Evolutionary conservation across 2,113 vertebrate genomes (phyloP).

Genomic region (Gorsachius goisagi): DNA sequence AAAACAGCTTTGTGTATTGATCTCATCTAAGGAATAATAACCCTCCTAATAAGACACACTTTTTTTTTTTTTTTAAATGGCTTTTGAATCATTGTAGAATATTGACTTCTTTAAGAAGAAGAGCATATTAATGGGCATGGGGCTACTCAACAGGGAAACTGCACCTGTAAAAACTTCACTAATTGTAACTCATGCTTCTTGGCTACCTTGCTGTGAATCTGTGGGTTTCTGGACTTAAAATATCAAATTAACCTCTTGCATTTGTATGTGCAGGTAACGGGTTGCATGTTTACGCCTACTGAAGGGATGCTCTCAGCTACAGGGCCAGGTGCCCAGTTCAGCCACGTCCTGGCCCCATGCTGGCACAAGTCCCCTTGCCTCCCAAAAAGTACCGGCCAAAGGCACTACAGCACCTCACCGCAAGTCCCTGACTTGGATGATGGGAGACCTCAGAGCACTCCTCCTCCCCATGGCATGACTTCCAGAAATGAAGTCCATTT

Average conservation of each 20-base stretch:
- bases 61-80: background rate
- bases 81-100: background rate
- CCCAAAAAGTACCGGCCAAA: background rate
- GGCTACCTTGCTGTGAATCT: background rate
- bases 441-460: background rate
- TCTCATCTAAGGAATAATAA: background rate
- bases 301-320: background rate
- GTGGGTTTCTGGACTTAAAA: background rate
- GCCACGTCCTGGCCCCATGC: background rate
- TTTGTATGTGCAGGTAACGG: background rate
- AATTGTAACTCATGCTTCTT: background rate
- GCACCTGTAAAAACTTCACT: background rate
- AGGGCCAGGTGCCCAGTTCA: background rate
- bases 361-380: fast-evolving
- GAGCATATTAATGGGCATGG: background rate
- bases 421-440: background rate
- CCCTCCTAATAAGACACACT: background rate
- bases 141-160: background rate
- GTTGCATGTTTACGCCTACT: background rate
- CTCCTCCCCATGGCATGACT: background rate
- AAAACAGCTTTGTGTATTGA: background rate
- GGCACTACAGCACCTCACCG: background rate
- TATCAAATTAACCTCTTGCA: background rate
- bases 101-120: background rate
- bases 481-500: background rate